Evolutionary conservation across 2,888 invertebrate species (phyloP).

Genomic region (Phyllotreta striolata): DNA sequence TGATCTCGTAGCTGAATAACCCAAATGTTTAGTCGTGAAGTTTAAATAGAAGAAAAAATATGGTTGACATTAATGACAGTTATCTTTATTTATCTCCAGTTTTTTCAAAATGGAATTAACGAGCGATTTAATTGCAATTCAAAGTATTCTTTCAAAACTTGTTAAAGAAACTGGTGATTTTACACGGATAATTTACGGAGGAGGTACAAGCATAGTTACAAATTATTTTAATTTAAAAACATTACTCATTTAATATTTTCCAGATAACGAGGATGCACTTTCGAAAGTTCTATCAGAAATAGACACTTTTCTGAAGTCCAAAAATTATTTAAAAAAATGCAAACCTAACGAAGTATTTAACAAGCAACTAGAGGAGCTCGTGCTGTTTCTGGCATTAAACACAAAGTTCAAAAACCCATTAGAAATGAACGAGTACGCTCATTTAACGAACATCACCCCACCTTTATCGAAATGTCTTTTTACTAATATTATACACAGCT

Average conservation of each 20-base stretch:
- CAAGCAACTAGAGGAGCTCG: constrained; percentile 48
- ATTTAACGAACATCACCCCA: constrained; percentile 53
- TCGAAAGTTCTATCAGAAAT: constrained; percentile 42
- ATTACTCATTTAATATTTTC: constrained; percentile 29
- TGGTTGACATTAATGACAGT: no score
- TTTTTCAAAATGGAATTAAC: constrained; percentile 52
- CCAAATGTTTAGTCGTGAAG: no score
- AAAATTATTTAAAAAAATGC: constrained; percentile 44
- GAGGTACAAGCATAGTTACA: constrained; percentile 46
- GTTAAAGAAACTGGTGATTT: constrained; percentile 50
- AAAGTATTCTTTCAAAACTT: constrained; percentile 51
- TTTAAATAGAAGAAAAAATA: no score
- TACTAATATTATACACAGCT: constrained; percentile 47
- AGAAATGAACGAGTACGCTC: constrained; percentile 50
- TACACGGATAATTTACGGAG: constrained; percentile 52
- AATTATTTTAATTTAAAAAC: constrained; percentile 8
- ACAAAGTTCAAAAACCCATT: constrained; percentile 49
- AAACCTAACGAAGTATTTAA: constrained; percentile 36
- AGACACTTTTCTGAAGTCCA: constrained; percentile 41
- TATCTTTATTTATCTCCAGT: not conserved
- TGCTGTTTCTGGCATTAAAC: constrained; percentile 54
- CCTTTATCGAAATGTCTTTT: constrained; percentile 54
- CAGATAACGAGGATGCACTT: constrained; percentile 53
- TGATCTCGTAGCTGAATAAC: no score
- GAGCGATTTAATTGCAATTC: constrained; percentile 51